Evolutionary conservation across 2,797 vertebrate species (phyloP).

Genomic region (Dryobates pubescens): DNA sequence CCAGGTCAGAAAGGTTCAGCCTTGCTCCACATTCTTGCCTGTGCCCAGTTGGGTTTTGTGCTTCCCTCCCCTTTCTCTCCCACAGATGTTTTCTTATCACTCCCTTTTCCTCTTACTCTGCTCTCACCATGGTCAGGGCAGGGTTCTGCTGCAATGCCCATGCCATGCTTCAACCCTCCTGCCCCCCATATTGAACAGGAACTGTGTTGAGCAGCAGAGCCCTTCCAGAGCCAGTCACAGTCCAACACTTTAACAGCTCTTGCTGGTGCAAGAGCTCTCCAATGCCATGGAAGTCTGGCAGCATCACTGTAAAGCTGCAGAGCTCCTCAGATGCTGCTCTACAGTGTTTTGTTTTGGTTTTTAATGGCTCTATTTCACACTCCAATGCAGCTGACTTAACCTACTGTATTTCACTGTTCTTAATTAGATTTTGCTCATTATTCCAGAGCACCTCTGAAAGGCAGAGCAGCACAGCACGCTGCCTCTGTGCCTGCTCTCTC

Average conservation of each 20-base stretch:
- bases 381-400: conserved; percentile 25
- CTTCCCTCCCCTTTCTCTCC: background rate
- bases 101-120: background rate
- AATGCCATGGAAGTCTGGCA: background rate
- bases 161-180: rapidly evolving
- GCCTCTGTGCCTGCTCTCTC: background rate
- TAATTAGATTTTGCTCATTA: conserved; percentile 36
- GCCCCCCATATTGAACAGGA: rapidly evolving
- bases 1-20: background rate
- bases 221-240: background rate
- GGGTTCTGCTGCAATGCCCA: rapidly evolving
- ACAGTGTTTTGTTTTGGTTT: conserved; percentile 9
- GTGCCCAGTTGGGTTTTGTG: background rate
- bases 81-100: rapidly evolving
- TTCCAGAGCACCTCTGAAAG: background rate
- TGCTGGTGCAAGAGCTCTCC: rapidly evolving
- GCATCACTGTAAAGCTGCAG: background rate
- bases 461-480: rapidly evolving
- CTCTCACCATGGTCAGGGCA: rapidly evolving
- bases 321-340: background rate
- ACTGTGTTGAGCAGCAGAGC: background rate
- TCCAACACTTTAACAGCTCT: background rate
- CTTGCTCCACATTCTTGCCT: background rate
- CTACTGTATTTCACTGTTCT: conserved; percentile 36
- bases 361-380: conserved; percentile 56